Evolutionary conservation across 2,888 invertebrate species (phyloP).

Genomic region (Ephialtes manifestator): DNA sequence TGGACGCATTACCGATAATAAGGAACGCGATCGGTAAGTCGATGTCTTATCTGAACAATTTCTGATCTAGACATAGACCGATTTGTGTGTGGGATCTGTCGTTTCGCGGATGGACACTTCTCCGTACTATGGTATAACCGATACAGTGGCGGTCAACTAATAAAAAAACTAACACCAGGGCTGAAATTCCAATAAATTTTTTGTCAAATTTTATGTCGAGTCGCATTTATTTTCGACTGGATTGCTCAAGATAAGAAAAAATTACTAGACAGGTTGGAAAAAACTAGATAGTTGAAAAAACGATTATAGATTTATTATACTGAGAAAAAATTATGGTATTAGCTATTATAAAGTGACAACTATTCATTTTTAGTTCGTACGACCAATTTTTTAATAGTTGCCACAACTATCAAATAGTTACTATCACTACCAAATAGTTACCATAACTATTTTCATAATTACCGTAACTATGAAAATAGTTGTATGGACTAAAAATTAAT

Average conservation of each 20-base stretch:
- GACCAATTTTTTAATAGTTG: too few relatives aligned
- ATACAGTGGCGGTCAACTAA: not conserved
- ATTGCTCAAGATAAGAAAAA: not conserved
- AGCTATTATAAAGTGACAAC: too few relatives aligned
- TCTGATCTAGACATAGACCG: constrained; percentile 5
- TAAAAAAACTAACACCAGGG: constrained; percentile 2
- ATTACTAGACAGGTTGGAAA: too few relatives aligned
- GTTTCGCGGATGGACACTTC: constrained; percentile 4
- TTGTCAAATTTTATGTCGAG: not conserved
- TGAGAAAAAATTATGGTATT: too few relatives aligned
- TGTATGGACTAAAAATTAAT: too few relatives aligned
- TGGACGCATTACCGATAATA: constrained; percentile 79
- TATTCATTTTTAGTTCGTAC: too few relatives aligned
- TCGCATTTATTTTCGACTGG: not conserved
- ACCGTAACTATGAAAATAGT: too few relatives aligned
- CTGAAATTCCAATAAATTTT: not conserved
- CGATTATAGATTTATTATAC: too few relatives aligned
- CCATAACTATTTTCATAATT: too few relatives aligned
- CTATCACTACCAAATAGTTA: too few relatives aligned
- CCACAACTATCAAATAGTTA: too few relatives aligned
- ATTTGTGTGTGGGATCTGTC: constrained; percentile 11
- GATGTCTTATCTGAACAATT: constrained; percentile 54
- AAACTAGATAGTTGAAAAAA: too few relatives aligned
- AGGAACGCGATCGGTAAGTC: constrained; percentile 83
- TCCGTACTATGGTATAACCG: constrained; percentile 12